These are phyloP conservation scores for Helogale parvula DNA, from an alignment of 2,113 vertebrate species.

Conservation along the genomic window DNA sequence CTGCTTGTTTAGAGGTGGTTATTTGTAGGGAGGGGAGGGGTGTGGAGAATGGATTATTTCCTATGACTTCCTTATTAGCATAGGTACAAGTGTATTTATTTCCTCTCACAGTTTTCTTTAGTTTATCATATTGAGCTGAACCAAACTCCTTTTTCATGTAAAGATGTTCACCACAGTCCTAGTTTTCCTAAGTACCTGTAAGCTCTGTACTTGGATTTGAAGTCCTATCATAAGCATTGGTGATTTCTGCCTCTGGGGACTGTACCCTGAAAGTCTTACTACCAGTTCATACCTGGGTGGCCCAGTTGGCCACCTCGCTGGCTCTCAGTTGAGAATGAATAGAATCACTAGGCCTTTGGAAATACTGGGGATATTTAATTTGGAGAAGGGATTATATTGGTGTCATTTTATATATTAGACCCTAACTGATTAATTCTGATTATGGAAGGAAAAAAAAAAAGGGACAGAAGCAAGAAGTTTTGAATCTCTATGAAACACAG, in stretches of 20 bases:
- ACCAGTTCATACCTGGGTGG: background rate
- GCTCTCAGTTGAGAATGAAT: background rate
- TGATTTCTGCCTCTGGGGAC: slow-evolving; percentile 37
- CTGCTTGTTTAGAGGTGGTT: background rate
- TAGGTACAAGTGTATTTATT: slow-evolving; percentile 14
- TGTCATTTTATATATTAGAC: slow-evolving; percentile 22
- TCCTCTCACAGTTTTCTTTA: slow-evolving; percentile 24
- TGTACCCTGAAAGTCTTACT: background rate
- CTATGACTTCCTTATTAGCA: background rate
- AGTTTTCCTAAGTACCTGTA: background rate
- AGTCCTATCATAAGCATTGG: background rate
- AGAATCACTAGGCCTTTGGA: background rate
- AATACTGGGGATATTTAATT: slow-evolving; percentile 42
- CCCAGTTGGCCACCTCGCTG: background rate
- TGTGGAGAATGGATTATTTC: slow-evolving; percentile 23
- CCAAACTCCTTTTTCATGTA: background rate
- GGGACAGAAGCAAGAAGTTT: slow-evolving; percentile 1
- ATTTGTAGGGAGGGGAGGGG: background rate
- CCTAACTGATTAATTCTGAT: background rate
- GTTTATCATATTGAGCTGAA: background rate
- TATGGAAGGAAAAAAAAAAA: background rate
- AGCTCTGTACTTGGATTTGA: background rate
- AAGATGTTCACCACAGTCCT: background rate
- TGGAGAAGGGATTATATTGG: slow-evolving; percentile 15
- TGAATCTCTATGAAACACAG: background rate